A percentile compares a stretch with the other conserved stretches of the same genome.
Conservation (phyloP, 1,140 invertebrate species). For the Ditylenchus dipsaci region DNA sequence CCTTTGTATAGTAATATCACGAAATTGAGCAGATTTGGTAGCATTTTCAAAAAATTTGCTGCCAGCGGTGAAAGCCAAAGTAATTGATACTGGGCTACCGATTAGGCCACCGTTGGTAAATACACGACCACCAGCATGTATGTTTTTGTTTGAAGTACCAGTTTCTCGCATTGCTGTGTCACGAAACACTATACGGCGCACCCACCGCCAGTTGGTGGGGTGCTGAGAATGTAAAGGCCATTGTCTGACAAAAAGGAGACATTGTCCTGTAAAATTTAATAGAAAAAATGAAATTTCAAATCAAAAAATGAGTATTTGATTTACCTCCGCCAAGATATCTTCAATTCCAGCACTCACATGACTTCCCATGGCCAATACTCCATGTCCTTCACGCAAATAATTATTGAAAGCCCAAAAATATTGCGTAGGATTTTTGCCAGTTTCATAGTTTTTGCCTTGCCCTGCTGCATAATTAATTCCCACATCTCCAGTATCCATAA, state of each 20-base stretch:
- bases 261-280: conserved; percentile 5
- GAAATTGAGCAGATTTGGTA: not conserved
- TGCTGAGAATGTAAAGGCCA: not conserved
- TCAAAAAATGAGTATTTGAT: too few relatives aligned
- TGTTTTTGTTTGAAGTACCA: conserved; percentile 2
- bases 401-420: conserved; percentile 9
- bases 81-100: not conserved
- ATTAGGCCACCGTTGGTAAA: not conserved
- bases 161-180: conserved; percentile 7
- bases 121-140: not conserved
- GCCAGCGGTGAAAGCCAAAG: not conserved
- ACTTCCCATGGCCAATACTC: conserved; percentile 2
- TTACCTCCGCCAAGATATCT: conserved; percentile 10
- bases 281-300: too few relatives aligned
- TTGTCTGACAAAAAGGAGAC: conserved; percentile 10
- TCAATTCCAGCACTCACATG: conserved; percentile 3
- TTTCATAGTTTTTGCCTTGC: too few relatives aligned
- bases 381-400: conserved; percentile 8
- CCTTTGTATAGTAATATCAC: not conserved
- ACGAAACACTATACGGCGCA: not conserved
- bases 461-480: not conserved
- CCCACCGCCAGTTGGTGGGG: conserved; percentile 6
- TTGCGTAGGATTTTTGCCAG: not conserved
- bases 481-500: conserved; percentile 6
- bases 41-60: not conserved